Evolutionary conservation across 2,888 invertebrate genomes (phyloP), one percentile per base, ranked within the genome.

Genomic region (Drosophila mayaguana): DNA sequence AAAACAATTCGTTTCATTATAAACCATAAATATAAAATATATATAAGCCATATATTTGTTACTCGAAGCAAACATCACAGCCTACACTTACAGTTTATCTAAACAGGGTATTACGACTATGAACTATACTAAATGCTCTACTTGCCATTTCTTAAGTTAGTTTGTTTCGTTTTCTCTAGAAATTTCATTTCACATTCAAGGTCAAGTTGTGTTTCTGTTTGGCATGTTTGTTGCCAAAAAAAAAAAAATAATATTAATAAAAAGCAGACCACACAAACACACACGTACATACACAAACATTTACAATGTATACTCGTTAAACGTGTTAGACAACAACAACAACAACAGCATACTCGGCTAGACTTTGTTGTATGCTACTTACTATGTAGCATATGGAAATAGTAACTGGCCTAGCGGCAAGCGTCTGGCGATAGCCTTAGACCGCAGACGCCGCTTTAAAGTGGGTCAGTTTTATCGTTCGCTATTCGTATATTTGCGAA

Each of bases 391-490:
- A 46, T 55, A 55, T 55, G 62, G 38, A 50, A 53, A 67, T 53
- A 71, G 50, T 71, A 53, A 64, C 79, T 78, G 79, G 78, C 78
- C 82, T 81, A 81, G 76, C 81, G 70, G 63, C 70, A 43, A 42
- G 48, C 54, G 61, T 56, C 63, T 75, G 70, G 50, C 57, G 61
- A 34, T 72, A 77, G 77, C 81, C 64, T 79, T 48, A 69, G 56
- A 42, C 42, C 68, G 74, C 67, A 72, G 55, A 68, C 53, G 46
- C 55, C 43, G 68, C 42, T 40, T 43, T 61, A 67, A 86, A 90
- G 80, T 87, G 89, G 86, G 86, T 87, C 86, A 90, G 77, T 87
- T 86, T 89, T 84, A 90, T 89, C 86, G 82, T 74, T 53, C 65
- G 66, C 61, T 78, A 83, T 62, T 40, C 43, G 51, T 20, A 61